Percentiles rank a stretch among this genome's conserved stretches.
phyloP scores from a whole-genome alignment of 2,797 vertebrate species.

The Crax fasciolata region DNA sequence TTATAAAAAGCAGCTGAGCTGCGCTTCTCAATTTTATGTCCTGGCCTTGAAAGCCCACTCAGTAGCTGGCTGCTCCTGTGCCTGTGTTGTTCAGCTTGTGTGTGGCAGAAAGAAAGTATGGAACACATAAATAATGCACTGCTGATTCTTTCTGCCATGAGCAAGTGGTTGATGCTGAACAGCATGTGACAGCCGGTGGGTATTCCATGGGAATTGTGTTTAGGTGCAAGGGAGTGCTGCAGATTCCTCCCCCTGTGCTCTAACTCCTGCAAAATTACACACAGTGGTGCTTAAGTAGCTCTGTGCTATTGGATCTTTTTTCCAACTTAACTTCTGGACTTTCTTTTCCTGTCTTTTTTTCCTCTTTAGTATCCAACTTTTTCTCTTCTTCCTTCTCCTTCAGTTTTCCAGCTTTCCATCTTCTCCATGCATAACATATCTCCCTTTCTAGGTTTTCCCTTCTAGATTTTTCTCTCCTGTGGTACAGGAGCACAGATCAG shows the following conservation, averaged over 20 bases:
- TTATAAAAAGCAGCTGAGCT: slow-evolving; percentile 72
- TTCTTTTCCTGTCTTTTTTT: background rate
- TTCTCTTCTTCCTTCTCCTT: background rate
- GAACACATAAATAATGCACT: background rate
- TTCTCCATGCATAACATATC: background rate
- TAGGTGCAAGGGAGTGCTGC: background rate
- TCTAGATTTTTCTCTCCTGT: background rate
- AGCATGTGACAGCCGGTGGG: background rate
- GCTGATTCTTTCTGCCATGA: background rate
- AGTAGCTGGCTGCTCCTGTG: background rate
- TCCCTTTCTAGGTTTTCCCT: background rate
- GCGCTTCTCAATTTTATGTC: slow-evolving; percentile 61
- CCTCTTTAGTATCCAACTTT: background rate
- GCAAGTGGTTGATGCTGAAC: background rate
- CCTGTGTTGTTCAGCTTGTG: accelerated
- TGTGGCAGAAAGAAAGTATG: background rate
- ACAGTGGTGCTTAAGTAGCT: background rate
- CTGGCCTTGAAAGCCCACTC: slow-evolving; percentile 67
- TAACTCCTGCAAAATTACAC: background rate
- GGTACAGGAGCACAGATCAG: background rate
- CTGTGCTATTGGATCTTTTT: background rate
- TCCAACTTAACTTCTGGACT: background rate
- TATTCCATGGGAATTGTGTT: background rate
- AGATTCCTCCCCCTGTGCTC: background rate
- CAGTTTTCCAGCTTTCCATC: background rate